phyloP scores from a whole-genome alignment of 2,113 vertebrate genomes.

The Scomber scombrus region DNA sequence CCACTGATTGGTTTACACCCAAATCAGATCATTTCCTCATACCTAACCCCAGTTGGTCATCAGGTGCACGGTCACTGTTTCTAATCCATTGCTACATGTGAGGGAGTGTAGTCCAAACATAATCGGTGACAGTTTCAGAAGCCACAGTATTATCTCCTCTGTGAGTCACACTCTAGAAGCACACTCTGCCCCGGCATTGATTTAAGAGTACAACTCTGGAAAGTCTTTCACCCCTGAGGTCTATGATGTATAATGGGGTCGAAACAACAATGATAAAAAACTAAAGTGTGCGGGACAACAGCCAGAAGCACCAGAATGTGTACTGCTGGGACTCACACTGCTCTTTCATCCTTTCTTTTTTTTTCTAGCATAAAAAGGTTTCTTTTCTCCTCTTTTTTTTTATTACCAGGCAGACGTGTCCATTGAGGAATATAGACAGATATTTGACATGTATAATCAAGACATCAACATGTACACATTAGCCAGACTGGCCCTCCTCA shows the following conservation, averaged over 20 bases:
- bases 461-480: slow-evolving; percentile 78
- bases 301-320: background rate
- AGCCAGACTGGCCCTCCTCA: slow-evolving; percentile 54
- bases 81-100: too few relatives aligned
- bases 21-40: too few relatives aligned
- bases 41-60: too few relatives aligned
- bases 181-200: slow-evolving; percentile 22
- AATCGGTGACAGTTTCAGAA: too few relatives aligned
- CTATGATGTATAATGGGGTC: slow-evolving; percentile 34
- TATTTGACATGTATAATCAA: slow-evolving; percentile 77
- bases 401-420: slow-evolving; percentile 43
- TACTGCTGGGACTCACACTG: background rate
- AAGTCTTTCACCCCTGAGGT: slow-evolving; percentile 10
- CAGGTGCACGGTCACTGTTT: too few relatives aligned
- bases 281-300: background rate
- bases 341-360: slow-evolving; percentile 19
- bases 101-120: too few relatives aligned
- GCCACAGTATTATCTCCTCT: too few relatives aligned
- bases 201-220: slow-evolving; percentile 20
- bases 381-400: slow-evolving; percentile 27
- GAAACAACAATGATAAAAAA: slow-evolving; percentile 24
- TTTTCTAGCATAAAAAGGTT: slow-evolving; percentile 22
- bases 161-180: background rate
- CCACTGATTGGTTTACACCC: too few relatives aligned
- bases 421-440: slow-evolving; percentile 33